A percentile compares a stretch with the other conserved stretches of the same genome.
Conservation (phyloP, 2,888 invertebrate species). For the Eupithecia inturbata region DNA sequence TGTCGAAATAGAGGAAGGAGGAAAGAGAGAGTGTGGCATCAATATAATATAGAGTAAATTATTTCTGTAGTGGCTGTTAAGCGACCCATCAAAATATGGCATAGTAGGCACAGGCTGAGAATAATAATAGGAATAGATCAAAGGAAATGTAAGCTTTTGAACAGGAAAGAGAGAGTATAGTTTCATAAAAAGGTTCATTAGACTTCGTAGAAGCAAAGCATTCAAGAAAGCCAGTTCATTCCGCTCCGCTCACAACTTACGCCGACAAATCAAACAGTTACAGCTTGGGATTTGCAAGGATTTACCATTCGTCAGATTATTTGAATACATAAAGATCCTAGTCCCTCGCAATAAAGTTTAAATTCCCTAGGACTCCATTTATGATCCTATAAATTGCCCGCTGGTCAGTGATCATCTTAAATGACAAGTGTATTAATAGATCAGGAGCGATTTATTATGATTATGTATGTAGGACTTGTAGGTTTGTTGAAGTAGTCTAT, state of each 20-base stretch:
- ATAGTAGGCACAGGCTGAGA: neutral
- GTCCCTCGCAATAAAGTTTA: constrained; percentile 54
- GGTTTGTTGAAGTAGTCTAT: constrained; percentile 15
- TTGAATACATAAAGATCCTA: constrained; percentile 48
- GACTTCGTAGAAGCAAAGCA: neutral
- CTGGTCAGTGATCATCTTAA: constrained; percentile 43
- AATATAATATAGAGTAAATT: neutral
- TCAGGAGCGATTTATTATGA: constrained; percentile 8
- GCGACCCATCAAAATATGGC: neutral
- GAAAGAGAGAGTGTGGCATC: neutral
- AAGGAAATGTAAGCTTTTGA: neutral
- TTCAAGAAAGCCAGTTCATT: neutral
- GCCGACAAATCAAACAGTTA: constrained; percentile 61
- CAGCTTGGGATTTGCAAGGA: constrained; percentile 65
- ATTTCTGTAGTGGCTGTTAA: neutral
- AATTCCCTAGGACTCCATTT: constrained; percentile 35
- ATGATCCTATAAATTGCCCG: constrained; percentile 16
- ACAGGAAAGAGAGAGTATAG: neutral
- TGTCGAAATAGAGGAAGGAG: neutral
- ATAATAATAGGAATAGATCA: neutral
- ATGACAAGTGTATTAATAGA: constrained; percentile 25
- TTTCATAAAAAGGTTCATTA: neutral
- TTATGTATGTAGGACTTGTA: constrained; percentile 28
- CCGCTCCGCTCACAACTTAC: constrained; percentile 42
- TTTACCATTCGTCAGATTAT: constrained; percentile 52